phyloP scores from a whole-genome alignment of 2,797 vertebrate genomes.

The Arrhamphus sclerolepis region DNA sequence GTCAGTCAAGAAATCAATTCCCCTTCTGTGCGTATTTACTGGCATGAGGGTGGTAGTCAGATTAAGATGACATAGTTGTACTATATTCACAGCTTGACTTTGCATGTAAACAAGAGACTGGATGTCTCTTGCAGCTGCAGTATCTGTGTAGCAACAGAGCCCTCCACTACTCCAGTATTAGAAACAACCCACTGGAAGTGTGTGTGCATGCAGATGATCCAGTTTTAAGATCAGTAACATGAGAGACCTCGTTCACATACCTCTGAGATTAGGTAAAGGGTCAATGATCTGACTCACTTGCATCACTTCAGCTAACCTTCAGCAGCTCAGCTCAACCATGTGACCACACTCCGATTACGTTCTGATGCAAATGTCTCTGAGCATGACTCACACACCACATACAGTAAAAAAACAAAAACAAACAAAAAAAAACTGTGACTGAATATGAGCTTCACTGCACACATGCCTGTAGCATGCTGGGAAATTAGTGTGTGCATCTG shows the following conservation, averaged over 20 bases:
- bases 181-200: constrained; percentile 15
- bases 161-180: neutral
- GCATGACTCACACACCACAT: neutral
- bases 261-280: constrained; percentile 38
- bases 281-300: constrained; percentile 33
- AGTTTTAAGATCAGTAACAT: constrained; percentile 31
- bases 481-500: too few relatives aligned
- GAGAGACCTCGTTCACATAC: constrained; percentile 29
- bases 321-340: constrained; percentile 14
- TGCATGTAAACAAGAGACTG: too few relatives aligned
- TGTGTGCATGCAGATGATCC: constrained; percentile 6
- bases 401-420: neutral
- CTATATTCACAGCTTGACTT: too few relatives aligned
- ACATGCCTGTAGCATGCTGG: too few relatives aligned
- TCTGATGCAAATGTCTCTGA: constrained; percentile 1
- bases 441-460: constrained; percentile 23
- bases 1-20: too few relatives aligned
- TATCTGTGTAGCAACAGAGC: neutral
- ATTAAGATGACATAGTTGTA: too few relatives aligned
- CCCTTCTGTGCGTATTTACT: too few relatives aligned
- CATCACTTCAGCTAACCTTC: constrained; percentile 30
- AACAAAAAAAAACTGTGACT: neutral
- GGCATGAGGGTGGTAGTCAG: too few relatives aligned
- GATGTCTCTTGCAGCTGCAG: too few relatives aligned
- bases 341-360: constrained; percentile 32